These are phyloP conservation scores for Sporophila hypoxantha DNA, from an alignment of 2,113 vertebrate species.

Conservation along the genomic window DNA sequence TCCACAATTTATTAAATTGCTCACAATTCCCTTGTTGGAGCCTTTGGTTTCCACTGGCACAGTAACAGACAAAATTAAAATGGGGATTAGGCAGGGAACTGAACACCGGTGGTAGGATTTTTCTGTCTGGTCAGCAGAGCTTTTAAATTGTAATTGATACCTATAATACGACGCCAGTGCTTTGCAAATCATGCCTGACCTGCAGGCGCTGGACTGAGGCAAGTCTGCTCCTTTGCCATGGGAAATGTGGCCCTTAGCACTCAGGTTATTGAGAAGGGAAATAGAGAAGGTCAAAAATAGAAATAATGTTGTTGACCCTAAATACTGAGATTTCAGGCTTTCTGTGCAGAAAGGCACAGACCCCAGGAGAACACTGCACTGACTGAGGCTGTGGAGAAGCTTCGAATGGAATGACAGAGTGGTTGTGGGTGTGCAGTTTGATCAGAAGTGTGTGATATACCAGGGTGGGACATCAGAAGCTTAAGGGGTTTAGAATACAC, in stretches of 20 bases:
- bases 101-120: accelerated
- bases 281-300: not conserved
- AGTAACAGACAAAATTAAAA: not conserved
- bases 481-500: not conserved
- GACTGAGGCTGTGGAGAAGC: not conserved
- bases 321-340: not conserved
- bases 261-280: not conserved
- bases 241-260: not conserved
- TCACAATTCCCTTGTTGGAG: not conserved
- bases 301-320: not conserved
- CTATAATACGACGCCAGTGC: not conserved
- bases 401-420: not conserved
- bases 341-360: not conserved
- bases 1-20: not conserved
- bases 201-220: not conserved
- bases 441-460: not conserved
- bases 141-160: not conserved
- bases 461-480: not conserved
- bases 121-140: not conserved
- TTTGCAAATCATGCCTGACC: not conserved
- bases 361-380: not conserved
- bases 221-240: not conserved
- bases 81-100: not conserved
- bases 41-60: not conserved
- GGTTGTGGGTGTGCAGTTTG: not conserved